Evolutionary conservation across 1,140 invertebrate genomes (phyloP), one percentile per base, ranked within the genome.

Genomic region (Conus betulinus): DNA sequence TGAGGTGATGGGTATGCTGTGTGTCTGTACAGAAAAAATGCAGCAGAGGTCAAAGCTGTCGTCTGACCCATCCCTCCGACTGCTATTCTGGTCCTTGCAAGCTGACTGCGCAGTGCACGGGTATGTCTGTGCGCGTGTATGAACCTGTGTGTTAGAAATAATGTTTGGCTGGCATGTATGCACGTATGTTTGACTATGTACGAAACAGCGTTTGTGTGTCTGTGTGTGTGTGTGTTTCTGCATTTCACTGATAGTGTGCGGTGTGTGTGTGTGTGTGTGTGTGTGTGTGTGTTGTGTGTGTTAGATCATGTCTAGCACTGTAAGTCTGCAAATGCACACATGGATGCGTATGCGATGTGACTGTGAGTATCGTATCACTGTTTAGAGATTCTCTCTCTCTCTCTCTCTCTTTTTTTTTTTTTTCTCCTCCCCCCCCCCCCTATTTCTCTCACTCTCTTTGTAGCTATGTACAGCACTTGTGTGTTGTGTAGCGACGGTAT

Each of bases 191-290:
- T 84, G 53, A 23, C 53, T 84, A 55, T 84, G 83, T 10, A 52
- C 20, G 83, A 39, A 39, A 39, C 39, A 39, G 39, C 39, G 39
- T 39, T 39, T 84, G 81, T 55, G 53, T 82, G 53, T n/a, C 5
- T 84, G 25, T 84, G 53, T 84, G n/a, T 84, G 57, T 84, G 82
- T 84, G 53, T 84, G 53, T 57, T 0, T 57, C n/a, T 79, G 39
- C 39, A 39, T 39, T 39, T 39, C 39, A 39, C 3, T 39, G 3
- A 39, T 39, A 39, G 39, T 1, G 39, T 39, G 39, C 39, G 39
- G 39, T 39, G 53, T 60, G 82, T 60, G 52, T n/a, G n/a, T n/a
- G 81, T 55, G 53, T 82, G 53, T n/a, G n/a, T 84, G 25, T 84
- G 53, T 84, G n/a, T 84, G 57, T 84, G 82, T 84, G 53, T 84